phyloP scores from a whole-genome alignment of 2,888 invertebrate species.

The Margaritifera margaritifera region DNA sequence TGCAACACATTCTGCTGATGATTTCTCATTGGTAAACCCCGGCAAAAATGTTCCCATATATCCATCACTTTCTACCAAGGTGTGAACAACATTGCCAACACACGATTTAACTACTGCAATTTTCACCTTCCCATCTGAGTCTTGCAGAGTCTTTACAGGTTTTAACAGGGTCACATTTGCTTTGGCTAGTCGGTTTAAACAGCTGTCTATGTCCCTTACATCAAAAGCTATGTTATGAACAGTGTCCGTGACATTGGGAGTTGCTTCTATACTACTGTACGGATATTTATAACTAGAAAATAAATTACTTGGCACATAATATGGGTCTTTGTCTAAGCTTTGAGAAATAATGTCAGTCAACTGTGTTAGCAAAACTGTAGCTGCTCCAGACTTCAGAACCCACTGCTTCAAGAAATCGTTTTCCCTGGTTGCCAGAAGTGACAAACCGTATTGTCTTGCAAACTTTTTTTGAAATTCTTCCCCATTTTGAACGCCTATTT shows the following conservation, averaged over 20 bases:
- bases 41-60: slow-evolving; percentile 73
- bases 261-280: not conserved
- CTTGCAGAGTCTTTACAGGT: slow-evolving; percentile 50
- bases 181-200: slow-evolving; percentile 47
- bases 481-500: slow-evolving; percentile 66
- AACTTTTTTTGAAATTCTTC: slow-evolving; percentile 51
- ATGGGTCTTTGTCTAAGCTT: slow-evolving; percentile 20
- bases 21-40: slow-evolving; percentile 57
- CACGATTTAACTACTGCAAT: slow-evolving; percentile 72
- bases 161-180: slow-evolving; percentile 62
- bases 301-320: slow-evolving; percentile 17
- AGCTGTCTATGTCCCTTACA: slow-evolving; percentile 65
- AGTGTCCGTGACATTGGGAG: slow-evolving; percentile 54
- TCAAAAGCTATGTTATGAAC: slow-evolving; percentile 73
- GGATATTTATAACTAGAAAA: not conserved
- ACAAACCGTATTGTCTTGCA: slow-evolving; percentile 58
- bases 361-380: slow-evolving; percentile 65
- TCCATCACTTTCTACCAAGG: slow-evolving; percentile 71
- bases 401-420: slow-evolving; percentile 49
- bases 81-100: slow-evolving; percentile 74
- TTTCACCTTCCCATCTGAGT: slow-evolving; percentile 65
- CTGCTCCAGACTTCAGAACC: slow-evolving; percentile 58
- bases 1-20: slow-evolving; percentile 5
- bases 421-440: slow-evolving; percentile 45
- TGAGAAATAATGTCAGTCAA: slow-evolving; percentile 11